Percentiles rank a stretch among this genome's conserved stretches.
These are phyloP conservation scores for Metopolophium dirhodum DNA, from an alignment of 1,140 invertebrate species.

Conservation along the genomic window DNA sequence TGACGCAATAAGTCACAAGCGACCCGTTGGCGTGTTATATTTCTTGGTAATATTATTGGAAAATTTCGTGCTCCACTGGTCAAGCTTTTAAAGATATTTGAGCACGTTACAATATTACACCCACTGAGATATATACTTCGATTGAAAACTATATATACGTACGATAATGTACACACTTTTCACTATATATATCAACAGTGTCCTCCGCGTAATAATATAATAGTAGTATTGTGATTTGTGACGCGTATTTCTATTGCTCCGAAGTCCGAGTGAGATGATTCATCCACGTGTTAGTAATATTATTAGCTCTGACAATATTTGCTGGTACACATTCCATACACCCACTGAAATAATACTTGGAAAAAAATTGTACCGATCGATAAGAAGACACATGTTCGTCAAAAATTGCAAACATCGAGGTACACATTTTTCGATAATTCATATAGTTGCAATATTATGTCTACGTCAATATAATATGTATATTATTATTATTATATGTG, in stretches of 20 bases:
- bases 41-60: background rate
- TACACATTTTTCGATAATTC: background rate
- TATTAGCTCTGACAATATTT: background rate
- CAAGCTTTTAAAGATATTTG: background rate
- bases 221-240: background rate
- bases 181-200: background rate
- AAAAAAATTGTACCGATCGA: background rate
- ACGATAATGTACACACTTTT: background rate
- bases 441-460: background rate
- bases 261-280: background rate
- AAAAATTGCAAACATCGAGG: background rate
- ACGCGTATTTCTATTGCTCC: background rate
- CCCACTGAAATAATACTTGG: background rate
- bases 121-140: background rate
- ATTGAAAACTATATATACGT: background rate
- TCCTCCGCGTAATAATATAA: background rate
- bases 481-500: background rate
- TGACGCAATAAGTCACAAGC: background rate
- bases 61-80: background rate
- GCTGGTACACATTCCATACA: background rate
- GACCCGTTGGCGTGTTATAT: background rate
- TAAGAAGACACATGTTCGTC: background rate
- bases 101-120: background rate
- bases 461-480: background rate
- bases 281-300: background rate